Evolutionary conservation across 2,113 vertebrate genomes (phyloP).

Genomic region (Castor canadensis): DNA sequence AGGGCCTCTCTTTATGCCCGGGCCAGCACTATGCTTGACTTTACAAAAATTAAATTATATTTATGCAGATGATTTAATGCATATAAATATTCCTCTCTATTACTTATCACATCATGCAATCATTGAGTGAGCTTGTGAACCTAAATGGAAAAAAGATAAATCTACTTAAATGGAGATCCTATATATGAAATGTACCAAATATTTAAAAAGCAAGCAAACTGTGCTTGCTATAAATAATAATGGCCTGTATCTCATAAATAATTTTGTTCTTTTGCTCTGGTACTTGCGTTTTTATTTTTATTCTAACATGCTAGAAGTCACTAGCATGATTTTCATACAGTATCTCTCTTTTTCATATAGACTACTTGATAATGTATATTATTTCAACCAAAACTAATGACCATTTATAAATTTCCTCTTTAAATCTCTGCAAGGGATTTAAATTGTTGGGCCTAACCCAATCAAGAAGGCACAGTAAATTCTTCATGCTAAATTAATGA

Average conservation of each 20-base stretch:
- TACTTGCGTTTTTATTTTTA: background rate
- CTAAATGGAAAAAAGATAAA: background rate
- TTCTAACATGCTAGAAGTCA: background rate
- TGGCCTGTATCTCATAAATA: background rate
- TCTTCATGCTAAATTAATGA: conserved; percentile 28
- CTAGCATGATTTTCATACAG: background rate
- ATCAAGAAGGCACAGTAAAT: background rate
- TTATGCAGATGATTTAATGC: background rate
- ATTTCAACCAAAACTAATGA: conserved; percentile 9
- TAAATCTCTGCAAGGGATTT: background rate
- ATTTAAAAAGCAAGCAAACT: background rate
- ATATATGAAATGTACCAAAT: background rate
- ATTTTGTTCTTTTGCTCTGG: background rate
- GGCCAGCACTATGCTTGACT: background rate
- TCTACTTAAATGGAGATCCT: background rate
- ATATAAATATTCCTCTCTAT: background rate
- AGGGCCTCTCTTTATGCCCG: no score
- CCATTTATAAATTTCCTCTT: background rate
- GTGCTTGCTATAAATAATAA: background rate
- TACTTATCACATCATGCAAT: background rate
- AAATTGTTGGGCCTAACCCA: background rate
- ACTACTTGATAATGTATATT: background rate
- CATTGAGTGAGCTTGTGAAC: background rate
- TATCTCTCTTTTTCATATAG: background rate
- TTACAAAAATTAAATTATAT: background rate